phyloP scores from a whole-genome alignment of 2,888 invertebrate species.

The Metallyticus violacea region DNA sequence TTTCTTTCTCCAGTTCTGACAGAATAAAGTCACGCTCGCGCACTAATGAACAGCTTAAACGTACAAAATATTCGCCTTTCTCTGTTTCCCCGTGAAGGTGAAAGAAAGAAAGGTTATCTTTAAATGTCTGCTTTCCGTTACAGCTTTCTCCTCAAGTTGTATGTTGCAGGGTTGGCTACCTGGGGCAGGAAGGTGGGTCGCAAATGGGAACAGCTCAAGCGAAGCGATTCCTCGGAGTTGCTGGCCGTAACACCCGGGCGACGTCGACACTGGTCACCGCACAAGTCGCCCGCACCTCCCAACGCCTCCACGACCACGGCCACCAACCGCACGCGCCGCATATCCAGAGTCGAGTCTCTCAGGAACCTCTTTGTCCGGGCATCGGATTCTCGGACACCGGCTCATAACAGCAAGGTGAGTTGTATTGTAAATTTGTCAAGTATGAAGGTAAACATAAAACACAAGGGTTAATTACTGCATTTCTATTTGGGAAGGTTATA shows the following conservation, averaged over 20 bases:
- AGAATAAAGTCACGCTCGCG: no score
- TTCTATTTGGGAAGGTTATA: no score
- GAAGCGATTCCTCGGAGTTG: slow-evolving; percentile 57
- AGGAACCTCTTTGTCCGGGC: slow-evolving; percentile 50
- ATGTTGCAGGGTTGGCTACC: slow-evolving; percentile 53
- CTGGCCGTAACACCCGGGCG: slow-evolving; percentile 47
- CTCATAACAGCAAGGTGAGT: slow-evolving; percentile 1
- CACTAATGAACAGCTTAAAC: no score
- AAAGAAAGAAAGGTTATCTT: not conserved
- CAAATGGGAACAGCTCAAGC: slow-evolving; percentile 59
- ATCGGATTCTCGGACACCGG: slow-evolving; percentile 35
- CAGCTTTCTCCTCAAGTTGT: slow-evolving; percentile 30
- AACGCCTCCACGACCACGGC: slow-evolving; percentile 37
- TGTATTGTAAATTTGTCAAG: no score
- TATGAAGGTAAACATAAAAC: no score
- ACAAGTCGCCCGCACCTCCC: slow-evolving; percentile 33
- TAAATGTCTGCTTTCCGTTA: not conserved
- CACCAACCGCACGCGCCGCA: slow-evolving; percentile 41
- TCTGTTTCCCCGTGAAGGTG: no score
- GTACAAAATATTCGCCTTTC: no score
- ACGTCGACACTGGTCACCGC: slow-evolving; percentile 50
- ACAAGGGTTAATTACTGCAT: no score
- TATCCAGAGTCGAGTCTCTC: slow-evolving; percentile 55
- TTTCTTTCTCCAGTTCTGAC: no score
- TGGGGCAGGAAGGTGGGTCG: slow-evolving; percentile 59